phyloP scores from a whole-genome alignment of 2,113 vertebrate species.

The Dipodomys stephensi region DNA sequence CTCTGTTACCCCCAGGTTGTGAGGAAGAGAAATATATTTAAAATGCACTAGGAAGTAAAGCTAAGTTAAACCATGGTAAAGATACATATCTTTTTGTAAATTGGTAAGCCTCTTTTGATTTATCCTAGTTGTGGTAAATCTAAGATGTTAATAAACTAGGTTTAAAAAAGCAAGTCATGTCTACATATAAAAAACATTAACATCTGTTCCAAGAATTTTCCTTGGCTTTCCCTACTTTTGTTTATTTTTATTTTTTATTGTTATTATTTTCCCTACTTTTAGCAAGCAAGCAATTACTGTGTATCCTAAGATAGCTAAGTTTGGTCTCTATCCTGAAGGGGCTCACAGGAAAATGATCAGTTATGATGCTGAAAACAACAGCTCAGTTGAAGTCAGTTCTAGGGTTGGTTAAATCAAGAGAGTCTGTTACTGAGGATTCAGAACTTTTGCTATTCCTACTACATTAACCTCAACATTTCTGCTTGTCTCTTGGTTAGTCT shows the following conservation, averaged over 20 bases:
- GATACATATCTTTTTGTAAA: conserved; percentile 40
- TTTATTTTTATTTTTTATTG: too few species aligned
- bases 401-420: not conserved
- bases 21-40: conserved; percentile 4
- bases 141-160: conserved; percentile 18
- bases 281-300: not conserved
- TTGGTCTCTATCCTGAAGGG: not conserved
- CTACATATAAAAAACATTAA: not conserved
- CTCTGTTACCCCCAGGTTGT: not conserved
- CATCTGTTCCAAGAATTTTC: conserved; percentile 29
- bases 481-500: not conserved
- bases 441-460: not conserved
- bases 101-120: conserved; percentile 41
- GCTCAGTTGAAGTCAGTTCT: not conserved
- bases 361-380: not conserved
- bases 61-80: conserved; percentile 31
- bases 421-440: not conserved
- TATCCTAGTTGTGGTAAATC: conserved; percentile 24
- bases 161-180: conserved; percentile 51
- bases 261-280: not conserved
- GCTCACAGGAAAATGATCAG: not conserved
- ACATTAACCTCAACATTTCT: conserved; percentile 24
- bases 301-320: not conserved
- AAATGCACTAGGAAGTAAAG: not conserved
- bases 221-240: not conserved